These are phyloP conservation scores for Anolis carolinensis DNA, from an alignment of 2,113 vertebrate species.

Conservation along the genomic window DNA sequence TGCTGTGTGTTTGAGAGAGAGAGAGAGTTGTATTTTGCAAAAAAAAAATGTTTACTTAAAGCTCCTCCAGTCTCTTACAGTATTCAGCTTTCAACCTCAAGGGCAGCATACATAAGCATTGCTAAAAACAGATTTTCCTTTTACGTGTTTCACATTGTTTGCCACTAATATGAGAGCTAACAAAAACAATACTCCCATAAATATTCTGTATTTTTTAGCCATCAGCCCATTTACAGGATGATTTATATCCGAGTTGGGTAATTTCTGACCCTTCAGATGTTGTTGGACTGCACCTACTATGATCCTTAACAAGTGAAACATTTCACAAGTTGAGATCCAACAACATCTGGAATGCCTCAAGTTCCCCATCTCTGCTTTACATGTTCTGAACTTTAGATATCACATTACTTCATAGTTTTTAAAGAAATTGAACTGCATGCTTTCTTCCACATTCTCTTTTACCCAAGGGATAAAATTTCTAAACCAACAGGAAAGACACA, in stretches of 20 bases:
- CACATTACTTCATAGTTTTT: slow-evolving; percentile 1
- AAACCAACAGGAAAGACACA: not conserved
- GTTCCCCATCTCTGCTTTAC: not conserved
- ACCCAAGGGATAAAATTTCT: not conserved
- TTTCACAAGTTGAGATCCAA: not conserved
- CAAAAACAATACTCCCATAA: not conserved
- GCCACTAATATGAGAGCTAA: not conserved
- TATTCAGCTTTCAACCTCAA: not conserved
- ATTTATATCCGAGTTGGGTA: not conserved
- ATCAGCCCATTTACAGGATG: not conserved
- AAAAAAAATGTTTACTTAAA: not conserved
- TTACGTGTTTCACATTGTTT: not conserved
- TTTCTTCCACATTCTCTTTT: not conserved
- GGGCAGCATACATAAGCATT: not conserved
- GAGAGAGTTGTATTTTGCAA: not conserved
- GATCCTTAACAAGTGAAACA: not conserved
- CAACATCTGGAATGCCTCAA: not conserved
- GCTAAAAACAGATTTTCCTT: not conserved
- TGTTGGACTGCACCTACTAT: not conserved
- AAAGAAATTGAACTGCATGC: not conserved
- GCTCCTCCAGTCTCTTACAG: not conserved
- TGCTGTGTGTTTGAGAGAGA: not conserved
- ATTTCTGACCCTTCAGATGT: not conserved
- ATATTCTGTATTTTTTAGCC: not conserved
- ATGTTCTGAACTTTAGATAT: not conserved